phyloP scores from a whole-genome alignment of 2,113 vertebrate genomes.

The Entelurus aequoreus region DNA sequence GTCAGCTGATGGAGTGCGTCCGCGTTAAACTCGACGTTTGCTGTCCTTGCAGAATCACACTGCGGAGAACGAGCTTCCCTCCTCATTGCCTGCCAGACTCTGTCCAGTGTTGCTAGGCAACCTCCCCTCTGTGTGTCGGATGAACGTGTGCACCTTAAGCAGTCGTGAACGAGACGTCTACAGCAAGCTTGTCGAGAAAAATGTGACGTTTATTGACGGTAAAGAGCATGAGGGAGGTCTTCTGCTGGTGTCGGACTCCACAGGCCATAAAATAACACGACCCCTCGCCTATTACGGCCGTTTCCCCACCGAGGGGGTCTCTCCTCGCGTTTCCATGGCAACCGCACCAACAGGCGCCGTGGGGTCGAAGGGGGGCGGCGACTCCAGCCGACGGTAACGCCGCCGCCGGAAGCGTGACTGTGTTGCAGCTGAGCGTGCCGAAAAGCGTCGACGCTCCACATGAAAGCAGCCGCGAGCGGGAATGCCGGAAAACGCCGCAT shows the following conservation, averaged over 20 bases:
- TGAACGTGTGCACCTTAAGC: slow-evolving; percentile 36
- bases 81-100: slow-evolving; percentile 49
- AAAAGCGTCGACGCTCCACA: neutral
- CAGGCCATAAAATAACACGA: neutral
- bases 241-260: neutral
- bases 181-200: neutral
- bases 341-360: slow-evolving; percentile 42
- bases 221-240: neutral
- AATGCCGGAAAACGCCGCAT: no score
- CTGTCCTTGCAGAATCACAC: slow-evolving; percentile 31
- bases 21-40: slow-evolving; percentile 1
- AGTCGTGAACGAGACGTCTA: slow-evolving; percentile 25
- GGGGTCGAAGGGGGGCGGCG: neutral
- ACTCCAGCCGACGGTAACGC: slow-evolving; percentile 16
- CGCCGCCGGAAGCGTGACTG: slow-evolving; percentile 9
- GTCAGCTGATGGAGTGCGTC: neutral
- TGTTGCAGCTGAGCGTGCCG: neutral
- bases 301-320: slow-evolving; percentile 12
- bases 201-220: neutral
- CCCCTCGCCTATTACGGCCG: slow-evolving; percentile 9
- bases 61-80: slow-evolving; percentile 40
- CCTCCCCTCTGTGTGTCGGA: slow-evolving; percentile 22
- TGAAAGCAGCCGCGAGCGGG: no score
- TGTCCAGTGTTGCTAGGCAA: slow-evolving; percentile 71
- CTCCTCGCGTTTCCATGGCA: slow-evolving; percentile 50